phyloP scores from a whole-genome alignment of 2,797 vertebrate genomes.

The Huso huso region DNA sequence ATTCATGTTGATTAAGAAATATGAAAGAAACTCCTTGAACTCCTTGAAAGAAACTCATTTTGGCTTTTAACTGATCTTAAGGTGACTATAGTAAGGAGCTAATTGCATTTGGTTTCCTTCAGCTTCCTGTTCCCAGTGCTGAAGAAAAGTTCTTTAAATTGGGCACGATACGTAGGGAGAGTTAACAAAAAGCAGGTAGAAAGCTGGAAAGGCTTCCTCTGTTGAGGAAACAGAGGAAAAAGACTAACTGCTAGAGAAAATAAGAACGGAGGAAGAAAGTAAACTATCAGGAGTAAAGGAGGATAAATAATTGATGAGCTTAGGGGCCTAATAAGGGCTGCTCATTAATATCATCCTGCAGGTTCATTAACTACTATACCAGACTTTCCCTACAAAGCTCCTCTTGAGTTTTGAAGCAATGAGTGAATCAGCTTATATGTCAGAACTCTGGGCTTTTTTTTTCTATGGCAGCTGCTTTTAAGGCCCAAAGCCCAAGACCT shows the following conservation, averaged over 20 bases:
- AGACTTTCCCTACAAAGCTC: constrained; percentile 47
- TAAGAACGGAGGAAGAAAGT: constrained; percentile 46
- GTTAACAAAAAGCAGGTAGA: constrained; percentile 5
- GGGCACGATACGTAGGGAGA: no score
- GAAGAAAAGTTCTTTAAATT: no score
- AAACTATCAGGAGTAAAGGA: constrained; percentile 47
- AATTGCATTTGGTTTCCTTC: no score
- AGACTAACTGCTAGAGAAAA: constrained; percentile 41
- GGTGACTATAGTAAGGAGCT: no score
- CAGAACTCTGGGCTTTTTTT: constrained; percentile 45
- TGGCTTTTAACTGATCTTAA: no score
- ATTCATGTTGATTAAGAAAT: no score
- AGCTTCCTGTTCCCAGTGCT: no score
- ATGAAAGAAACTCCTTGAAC: no score
- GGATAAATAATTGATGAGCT: constrained; percentile 72
- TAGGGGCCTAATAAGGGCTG: constrained; percentile 48
- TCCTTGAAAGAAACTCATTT: no score
- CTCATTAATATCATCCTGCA: constrained; percentile 67
- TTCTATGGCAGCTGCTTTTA: constrained; percentile 56
- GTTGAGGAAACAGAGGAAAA: constrained; percentile 27
- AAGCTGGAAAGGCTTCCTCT: constrained; percentile 25
- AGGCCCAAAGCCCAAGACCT: constrained; percentile 48
- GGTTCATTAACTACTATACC: constrained; percentile 65
- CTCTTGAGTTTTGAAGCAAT: constrained; percentile 55
- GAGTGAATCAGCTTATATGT: constrained; percentile 47